These are phyloP conservation scores for Mactra quadrangularis DNA, from an alignment of 1,140 invertebrate species.

Conservation along the genomic window DNA sequence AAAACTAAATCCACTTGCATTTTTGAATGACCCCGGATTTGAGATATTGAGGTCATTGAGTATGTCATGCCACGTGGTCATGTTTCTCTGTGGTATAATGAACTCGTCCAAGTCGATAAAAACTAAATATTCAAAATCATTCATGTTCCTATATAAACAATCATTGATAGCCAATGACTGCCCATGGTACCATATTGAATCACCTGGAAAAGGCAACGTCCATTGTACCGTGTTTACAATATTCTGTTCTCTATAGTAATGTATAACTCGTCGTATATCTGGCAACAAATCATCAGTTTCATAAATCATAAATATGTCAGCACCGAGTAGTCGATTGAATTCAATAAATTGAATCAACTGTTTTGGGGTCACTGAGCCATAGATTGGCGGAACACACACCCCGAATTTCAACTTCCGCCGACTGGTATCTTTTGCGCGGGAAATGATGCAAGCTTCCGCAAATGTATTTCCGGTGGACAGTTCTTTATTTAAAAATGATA, in stretches of 20 bases:
- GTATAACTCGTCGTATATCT: slow-evolving; percentile 56
- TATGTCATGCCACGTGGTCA: slow-evolving; percentile 64
- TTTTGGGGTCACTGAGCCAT: slow-evolving; percentile 62
- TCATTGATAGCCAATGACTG: slow-evolving; percentile 77
- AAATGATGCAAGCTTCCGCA: slow-evolving; percentile 15
- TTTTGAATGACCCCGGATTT: background rate
- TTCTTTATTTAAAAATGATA: background rate
- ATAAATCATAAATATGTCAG: slow-evolving; percentile 71
- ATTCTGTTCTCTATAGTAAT: slow-evolving; percentile 62
- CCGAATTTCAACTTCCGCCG: slow-evolving; percentile 86
- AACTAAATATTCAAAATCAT: slow-evolving; percentile 64
- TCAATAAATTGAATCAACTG: slow-evolving; percentile 75
- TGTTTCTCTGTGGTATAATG: slow-evolving; percentile 66
- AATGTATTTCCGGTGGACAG: background rate
- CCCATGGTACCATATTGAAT: slow-evolving; percentile 73
- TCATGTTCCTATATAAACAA: slow-evolving; percentile 74
- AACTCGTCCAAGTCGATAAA: slow-evolving; percentile 77
- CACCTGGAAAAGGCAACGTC: slow-evolving; percentile 62
- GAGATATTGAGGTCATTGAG: slow-evolving; percentile 27
- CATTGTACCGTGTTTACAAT: slow-evolving; percentile 59
- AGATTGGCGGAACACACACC: slow-evolving; percentile 74
- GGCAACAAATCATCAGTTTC: slow-evolving; percentile 48
- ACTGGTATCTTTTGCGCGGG: background rate
- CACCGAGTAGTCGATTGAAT: slow-evolving; percentile 70
- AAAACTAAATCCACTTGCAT: slow-evolving; percentile 64